These are phyloP conservation scores for Leptopilina clavipes DNA, from an alignment of 1,140 invertebrate genomes.

Conservation along the genomic window DNA sequence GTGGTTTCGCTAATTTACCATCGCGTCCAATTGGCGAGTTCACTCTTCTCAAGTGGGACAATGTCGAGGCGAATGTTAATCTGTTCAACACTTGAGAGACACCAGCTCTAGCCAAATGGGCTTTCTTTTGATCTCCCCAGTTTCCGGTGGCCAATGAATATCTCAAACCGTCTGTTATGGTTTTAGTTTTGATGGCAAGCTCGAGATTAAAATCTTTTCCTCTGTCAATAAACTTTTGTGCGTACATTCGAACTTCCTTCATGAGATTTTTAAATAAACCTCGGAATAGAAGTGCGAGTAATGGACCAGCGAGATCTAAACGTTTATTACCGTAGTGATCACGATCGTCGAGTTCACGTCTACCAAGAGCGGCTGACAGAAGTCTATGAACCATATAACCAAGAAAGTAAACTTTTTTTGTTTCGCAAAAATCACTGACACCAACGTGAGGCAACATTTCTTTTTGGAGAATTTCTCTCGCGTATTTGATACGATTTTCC, in stretches of 20 bases:
- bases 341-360: constrained; percentile 97
- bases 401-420: constrained; percentile 98
- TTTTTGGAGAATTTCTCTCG: constrained; percentile 98
- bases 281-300: constrained; percentile 95
- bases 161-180: constrained; percentile 58
- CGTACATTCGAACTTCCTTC: constrained; percentile 97
- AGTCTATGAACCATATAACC: constrained; percentile 99
- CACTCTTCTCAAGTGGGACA: constrained; percentile 58
- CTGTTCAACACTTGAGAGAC: constrained; percentile 61
- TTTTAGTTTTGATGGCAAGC: constrained; percentile 59
- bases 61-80: constrained; percentile 59
- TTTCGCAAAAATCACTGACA: constrained; percentile 98
- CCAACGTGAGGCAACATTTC: constrained; percentile 99
- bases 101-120: constrained; percentile 58
- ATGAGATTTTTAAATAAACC: constrained; percentile 94
- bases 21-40: constrained; percentile 62
- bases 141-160: constrained; percentile 62
- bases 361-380: constrained; percentile 92
- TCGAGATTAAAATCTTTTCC: constrained; percentile 71
- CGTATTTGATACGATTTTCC: constrained; percentile 98
- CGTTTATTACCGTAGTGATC: constrained; percentile 99
- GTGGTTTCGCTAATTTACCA: constrained; percentile 62
- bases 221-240: constrained; percentile 98
- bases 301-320: constrained; percentile 95
- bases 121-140: constrained; percentile 63